Conservation (phyloP, 2,113 vertebrate species). For the Petrocephalus zakoni region DNA sequence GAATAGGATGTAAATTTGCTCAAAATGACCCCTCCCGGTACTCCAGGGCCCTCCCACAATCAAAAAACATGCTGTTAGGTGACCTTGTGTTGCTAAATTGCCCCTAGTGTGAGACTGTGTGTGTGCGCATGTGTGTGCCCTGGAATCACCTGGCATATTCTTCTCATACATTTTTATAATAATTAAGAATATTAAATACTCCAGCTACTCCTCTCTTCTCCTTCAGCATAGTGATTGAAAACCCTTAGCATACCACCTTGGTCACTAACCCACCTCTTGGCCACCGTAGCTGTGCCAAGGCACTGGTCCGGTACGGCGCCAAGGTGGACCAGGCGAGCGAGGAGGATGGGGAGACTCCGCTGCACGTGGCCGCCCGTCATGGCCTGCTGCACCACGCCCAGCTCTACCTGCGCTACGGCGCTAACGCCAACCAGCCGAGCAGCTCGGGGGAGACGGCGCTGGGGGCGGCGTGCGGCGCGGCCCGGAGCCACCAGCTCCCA, state of each 20-base stretch:
- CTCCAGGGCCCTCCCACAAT: neutral
- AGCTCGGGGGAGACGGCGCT: conserved; percentile 51
- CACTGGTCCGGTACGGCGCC: conserved; percentile 58
- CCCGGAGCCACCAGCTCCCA: neutral
- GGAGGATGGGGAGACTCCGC: conserved; percentile 43
- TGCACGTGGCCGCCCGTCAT: conserved; percentile 58
- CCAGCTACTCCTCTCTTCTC: neutral
- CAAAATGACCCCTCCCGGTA: neutral
- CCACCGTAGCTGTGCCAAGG: conserved; percentile 57
- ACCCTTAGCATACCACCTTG: neutral
- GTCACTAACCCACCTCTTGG: neutral
- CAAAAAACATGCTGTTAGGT: neutral
- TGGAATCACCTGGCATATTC: neutral
- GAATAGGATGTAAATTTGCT: neutral
- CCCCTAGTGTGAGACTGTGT: neutral
- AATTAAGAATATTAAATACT: neutral
- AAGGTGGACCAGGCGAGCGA: conserved; percentile 42
- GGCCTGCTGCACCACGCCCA: conserved; percentile 50
- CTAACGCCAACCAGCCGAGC: conserved; percentile 39
- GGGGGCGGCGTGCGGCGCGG: conserved; percentile 44
- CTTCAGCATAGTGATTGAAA: neutral
- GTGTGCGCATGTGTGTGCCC: neutral
- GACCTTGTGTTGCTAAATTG: neutral
- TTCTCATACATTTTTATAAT: neutral
- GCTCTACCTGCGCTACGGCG: conserved; percentile 57